These are phyloP conservation scores for Drosophila lacertosa DNA, from an alignment of 1,140 invertebrate species.

Conservation along the genomic window DNA sequence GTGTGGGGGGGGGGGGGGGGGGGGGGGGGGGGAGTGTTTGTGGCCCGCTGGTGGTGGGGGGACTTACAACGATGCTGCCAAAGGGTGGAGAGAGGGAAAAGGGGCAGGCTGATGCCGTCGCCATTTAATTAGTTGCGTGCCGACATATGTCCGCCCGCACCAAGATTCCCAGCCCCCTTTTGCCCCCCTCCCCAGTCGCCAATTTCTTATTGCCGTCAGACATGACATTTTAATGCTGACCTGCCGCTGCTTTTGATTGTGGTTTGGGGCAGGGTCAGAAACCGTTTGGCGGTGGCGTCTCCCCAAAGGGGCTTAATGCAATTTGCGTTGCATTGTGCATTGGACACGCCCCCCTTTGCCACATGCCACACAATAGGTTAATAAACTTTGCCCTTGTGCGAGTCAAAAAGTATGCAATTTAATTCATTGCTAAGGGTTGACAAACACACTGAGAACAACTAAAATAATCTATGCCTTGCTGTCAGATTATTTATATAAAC, in stretches of 20 bases:
- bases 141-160: not conserved
- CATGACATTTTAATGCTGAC: conserved; percentile 49
- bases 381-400: conserved; percentile 50
- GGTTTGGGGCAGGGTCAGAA: not conserved
- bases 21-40: not conserved
- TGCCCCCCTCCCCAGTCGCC: not conserved
- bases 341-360: not conserved
- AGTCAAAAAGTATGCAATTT: conserved; percentile 23
- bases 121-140: conserved; percentile 50
- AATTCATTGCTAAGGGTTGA: conserved; percentile 9
- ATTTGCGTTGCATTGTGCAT: conserved; percentile 35
- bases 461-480: too few species aligned
- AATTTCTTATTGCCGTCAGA: conserved; percentile 19
- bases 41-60: too few species aligned
- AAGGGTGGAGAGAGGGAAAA: not conserved
- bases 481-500: too few species aligned
- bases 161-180: not conserved
- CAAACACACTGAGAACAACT: not conserved
- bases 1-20: not conserved
- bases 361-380: conserved; percentile 42
- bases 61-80: not conserved
- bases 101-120: conserved; percentile 13
- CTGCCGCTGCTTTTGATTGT: conserved; percentile 12
- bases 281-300: not conserved
- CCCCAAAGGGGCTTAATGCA: conserved; percentile 44